Conservation (phyloP, 2,797 vertebrate species). For the Cirrhinus mrigala region DNA sequence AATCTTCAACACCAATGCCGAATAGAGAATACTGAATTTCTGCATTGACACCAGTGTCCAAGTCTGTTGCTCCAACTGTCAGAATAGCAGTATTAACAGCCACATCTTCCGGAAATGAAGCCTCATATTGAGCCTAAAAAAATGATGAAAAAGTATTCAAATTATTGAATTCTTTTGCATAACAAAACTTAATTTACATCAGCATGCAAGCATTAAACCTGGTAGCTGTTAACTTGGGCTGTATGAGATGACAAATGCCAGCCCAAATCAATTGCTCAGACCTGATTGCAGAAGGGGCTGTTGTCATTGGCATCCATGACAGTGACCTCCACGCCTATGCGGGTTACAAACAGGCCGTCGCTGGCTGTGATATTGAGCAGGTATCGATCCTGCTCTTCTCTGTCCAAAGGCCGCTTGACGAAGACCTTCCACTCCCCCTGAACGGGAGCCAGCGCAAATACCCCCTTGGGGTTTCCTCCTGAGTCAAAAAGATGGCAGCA, state of each 20-base stretch:
- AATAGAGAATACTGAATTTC: constrained; percentile 92
- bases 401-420: constrained; percentile 89
- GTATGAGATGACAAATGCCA: constrained; percentile 29
- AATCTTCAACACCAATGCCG: constrained; percentile 93
- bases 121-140: constrained; percentile 85
- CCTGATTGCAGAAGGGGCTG: constrained; percentile 94
- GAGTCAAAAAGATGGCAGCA: constrained; percentile 42
- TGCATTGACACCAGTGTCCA: constrained; percentile 92
- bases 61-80: constrained; percentile 89
- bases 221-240: constrained; percentile 16
- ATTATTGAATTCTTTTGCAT: constrained; percentile 7
- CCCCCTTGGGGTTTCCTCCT: constrained; percentile 91
- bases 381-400: constrained; percentile 92
- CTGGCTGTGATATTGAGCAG: constrained; percentile 94
- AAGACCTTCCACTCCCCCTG: constrained; percentile 96
- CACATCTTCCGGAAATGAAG: constrained; percentile 89
- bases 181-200: background rate
- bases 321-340: constrained; percentile 91
- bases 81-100: constrained; percentile 87
- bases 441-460: constrained; percentile 88
- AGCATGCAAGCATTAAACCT: constrained; percentile 27
- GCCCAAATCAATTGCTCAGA: constrained; percentile 67
- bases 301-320: constrained; percentile 97
- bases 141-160: background rate
- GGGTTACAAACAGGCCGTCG: constrained; percentile 89